These are phyloP conservation scores for Drosophila sproati DNA, from an alignment of 1,140 invertebrate genomes.

Conservation along the genomic window DNA sequence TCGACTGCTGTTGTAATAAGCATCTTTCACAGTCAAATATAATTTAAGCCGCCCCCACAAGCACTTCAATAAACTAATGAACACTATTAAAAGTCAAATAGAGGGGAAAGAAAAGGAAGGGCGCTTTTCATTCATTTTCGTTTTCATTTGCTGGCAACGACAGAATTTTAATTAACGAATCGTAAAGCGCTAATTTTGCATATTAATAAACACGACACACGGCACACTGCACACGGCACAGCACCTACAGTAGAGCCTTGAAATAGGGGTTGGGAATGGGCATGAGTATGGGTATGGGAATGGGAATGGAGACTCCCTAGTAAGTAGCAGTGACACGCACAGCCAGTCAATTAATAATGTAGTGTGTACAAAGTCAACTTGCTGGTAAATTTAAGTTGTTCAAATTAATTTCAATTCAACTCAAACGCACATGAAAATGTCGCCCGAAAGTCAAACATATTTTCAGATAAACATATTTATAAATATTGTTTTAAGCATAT, in stretches of 20 bases:
- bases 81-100: slow-evolving; percentile 62
- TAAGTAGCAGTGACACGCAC: slow-evolving; percentile 50
- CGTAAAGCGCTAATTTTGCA: slow-evolving; percentile 77
- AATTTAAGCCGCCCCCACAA: slow-evolving; percentile 17
- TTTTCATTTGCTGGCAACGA: slow-evolving; percentile 11
- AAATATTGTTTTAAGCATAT: not conserved
- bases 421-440: not conserved
- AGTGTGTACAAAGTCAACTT: slow-evolving; percentile 39
- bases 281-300: not conserved
- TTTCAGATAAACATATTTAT: not conserved
- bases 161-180: slow-evolving; percentile 81
- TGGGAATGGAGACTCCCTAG: too few species aligned
- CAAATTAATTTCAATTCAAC: slow-evolving; percentile 72
- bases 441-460: not conserved
- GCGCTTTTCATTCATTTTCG: slow-evolving; percentile 13
- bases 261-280: not conserved
- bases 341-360: slow-evolving; percentile 66
- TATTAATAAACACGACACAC: slow-evolving; percentile 66
- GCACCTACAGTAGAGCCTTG: not conserved
- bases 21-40: slow-evolving; percentile 41
- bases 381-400: slow-evolving; percentile 69
- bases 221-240: not conserved
- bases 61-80: slow-evolving; percentile 75
- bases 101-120: slow-evolving; percentile 9
- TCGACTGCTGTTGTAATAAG: slow-evolving; percentile 9